These are phyloP conservation scores for Halcyon badia DNA, from an alignment of 2,797 vertebrate genomes.

Conservation along the genomic window DNA sequence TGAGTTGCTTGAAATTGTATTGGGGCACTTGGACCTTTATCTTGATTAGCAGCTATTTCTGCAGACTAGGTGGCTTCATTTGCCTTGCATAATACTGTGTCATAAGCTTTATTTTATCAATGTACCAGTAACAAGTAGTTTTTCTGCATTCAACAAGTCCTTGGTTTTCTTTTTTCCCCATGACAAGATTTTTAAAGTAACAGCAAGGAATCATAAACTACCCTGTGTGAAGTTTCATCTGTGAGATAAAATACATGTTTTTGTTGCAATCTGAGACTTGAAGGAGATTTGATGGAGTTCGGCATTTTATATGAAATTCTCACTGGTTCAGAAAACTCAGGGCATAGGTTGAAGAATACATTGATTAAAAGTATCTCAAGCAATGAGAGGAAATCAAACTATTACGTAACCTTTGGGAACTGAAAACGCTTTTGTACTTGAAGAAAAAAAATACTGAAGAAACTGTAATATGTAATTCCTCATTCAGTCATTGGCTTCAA, in stretches of 20 bases:
- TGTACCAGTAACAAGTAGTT: neutral
- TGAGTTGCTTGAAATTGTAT: neutral
- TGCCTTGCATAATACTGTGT: neutral
- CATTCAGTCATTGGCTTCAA: neutral
- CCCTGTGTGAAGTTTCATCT: neutral
- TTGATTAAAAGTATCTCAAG: neutral
- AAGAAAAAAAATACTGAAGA: neutral
- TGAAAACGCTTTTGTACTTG: neutral
- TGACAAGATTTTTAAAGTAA: neutral
- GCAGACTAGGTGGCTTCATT: neutral
- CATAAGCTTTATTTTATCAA: neutral
- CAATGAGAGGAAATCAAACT: neutral
- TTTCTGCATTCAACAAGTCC: neutral
- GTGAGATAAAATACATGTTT: neutral
- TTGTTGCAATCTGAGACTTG: neutral
- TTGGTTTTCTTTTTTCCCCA: neutral
- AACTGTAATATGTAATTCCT: neutral
- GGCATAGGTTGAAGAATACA: neutral
- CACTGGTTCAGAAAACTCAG: neutral
- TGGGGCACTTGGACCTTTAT: neutral
- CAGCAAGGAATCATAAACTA: neutral
- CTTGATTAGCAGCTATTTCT: neutral
- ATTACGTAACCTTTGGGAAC: neutral
- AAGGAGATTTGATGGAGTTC: neutral
- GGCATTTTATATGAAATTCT: neutral